Evolutionary conservation across 2,113 vertebrate genomes (phyloP).

Genomic region (Ancistrus triradiatus): DNA sequence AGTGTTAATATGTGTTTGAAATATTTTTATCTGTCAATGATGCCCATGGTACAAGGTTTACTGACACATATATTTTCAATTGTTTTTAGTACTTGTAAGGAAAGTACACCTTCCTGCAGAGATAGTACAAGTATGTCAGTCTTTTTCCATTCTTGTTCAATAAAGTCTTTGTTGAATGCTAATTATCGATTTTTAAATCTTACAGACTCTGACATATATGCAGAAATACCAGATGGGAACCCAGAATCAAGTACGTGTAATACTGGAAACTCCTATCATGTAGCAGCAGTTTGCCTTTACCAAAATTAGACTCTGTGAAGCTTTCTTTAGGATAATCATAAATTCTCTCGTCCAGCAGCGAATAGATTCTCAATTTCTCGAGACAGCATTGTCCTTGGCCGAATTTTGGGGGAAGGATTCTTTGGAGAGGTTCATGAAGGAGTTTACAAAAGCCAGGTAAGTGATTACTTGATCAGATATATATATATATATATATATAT

Average conservation of each 20-base stretch:
- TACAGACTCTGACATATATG: constrained; percentile 85
- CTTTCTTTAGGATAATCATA: background rate
- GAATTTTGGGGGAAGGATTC: constrained; percentile 89
- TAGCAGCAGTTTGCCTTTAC: background rate
- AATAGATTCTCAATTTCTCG: constrained; percentile 64
- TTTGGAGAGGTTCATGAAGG: constrained; percentile 91
- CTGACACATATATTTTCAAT: background rate
- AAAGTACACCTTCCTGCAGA: background rate
- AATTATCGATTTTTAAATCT: constrained; percentile 6
- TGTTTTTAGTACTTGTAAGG: constrained; percentile 6
- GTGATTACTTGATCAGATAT: constrained; percentile 39
- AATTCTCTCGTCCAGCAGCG: background rate
- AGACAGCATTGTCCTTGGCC: constrained; percentile 73
- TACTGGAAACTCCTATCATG: background rate
- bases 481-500: no score
- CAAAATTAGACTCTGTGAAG: no score
- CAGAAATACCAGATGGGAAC: constrained; percentile 75
- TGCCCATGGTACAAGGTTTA: background rate
- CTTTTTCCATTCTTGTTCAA: background rate
- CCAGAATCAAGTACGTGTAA: constrained; percentile 15
- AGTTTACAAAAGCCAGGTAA: constrained; percentile 79
- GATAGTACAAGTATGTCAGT: constrained; percentile 30
- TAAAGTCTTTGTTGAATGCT: background rate
- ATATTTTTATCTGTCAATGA: background rate
- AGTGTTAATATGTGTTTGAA: background rate